phyloP scores from a whole-genome alignment of 92 coral and sea anemone genomes.

The Blastomussa wellsi region DNA sequence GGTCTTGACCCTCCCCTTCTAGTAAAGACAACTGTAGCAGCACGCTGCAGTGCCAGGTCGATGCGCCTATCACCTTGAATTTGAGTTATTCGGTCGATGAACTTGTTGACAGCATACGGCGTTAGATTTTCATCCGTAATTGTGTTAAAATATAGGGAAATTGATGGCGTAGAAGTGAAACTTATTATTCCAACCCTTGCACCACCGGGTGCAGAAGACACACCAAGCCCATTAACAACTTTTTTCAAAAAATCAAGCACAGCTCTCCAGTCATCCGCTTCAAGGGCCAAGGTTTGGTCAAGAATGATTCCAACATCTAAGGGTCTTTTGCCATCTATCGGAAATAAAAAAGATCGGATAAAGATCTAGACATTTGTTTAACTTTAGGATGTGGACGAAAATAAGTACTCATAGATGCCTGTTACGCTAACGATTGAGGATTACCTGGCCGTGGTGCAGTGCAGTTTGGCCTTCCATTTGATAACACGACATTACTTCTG shows the following conservation, averaged over 20 bases:
- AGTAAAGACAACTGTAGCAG: slow-evolving; percentile 59
- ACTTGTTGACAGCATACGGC: slow-evolving; percentile 26
- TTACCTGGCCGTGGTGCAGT: slow-evolving; percentile 39
- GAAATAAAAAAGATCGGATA: background rate
- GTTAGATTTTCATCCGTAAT: slow-evolving; percentile 29
- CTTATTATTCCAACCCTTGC: slow-evolving; percentile 73
- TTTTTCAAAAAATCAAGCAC: slow-evolving; percentile 61
- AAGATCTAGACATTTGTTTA: background rate
- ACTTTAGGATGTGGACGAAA: background rate
- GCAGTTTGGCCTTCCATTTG: slow-evolving; percentile 72
- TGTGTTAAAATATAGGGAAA: slow-evolving; percentile 55
- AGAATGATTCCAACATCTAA: slow-evolving; percentile 40
- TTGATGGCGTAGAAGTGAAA: slow-evolving; percentile 43
- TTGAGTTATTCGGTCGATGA: slow-evolving; percentile 20
- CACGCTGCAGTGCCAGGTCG: slow-evolving; percentile 56
- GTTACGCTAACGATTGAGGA: background rate
- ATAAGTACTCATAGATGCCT: background rate
- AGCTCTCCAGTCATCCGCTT: slow-evolving; percentile 59
- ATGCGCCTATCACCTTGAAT: slow-evolving; percentile 55
- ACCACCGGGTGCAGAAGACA: slow-evolving; percentile 63
- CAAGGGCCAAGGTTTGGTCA: slow-evolving; percentile 38
- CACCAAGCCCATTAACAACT: slow-evolving; percentile 61
- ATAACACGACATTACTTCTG: slow-evolving; percentile 51
- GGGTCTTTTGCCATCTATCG: slow-evolving; percentile 25
- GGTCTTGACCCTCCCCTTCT: slow-evolving; percentile 60